These are phyloP conservation scores for Druceiella hillmani DNA, from an alignment of 2,888 invertebrate species.

Conservation along the genomic window DNA sequence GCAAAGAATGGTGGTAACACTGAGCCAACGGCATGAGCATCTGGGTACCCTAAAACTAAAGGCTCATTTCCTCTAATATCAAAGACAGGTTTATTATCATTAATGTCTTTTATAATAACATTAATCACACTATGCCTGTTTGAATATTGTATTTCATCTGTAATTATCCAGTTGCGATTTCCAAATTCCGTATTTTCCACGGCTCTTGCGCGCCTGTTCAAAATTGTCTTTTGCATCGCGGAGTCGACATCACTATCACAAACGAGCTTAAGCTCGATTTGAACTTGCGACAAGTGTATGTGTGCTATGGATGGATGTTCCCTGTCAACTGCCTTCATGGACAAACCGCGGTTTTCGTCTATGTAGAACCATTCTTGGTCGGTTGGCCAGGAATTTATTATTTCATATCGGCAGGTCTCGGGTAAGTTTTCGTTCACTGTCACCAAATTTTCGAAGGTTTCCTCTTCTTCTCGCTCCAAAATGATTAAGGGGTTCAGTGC, in stretches of 20 bases:
- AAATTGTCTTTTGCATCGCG: too few relatives aligned
- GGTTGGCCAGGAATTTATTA: slow-evolving; percentile 38
- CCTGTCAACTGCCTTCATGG: slow-evolving; percentile 38
- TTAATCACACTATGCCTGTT: too few relatives aligned
- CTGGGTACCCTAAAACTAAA: too few relatives aligned
- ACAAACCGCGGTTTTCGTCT: slow-evolving; percentile 34
- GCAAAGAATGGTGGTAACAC: too few relatives aligned
- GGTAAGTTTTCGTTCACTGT: slow-evolving; percentile 28
- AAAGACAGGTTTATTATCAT: too few relatives aligned
- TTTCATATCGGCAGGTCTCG: slow-evolving; percentile 33
- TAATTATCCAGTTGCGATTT: too few relatives aligned
- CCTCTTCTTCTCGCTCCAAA: slow-evolving; percentile 40
- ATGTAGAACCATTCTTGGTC: slow-evolving; percentile 41
- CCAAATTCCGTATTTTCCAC: too few relatives aligned
- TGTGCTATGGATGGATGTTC: slow-evolving; percentile 43
- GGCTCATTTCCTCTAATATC: too few relatives aligned
- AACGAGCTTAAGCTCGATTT: slow-evolving; percentile 38
- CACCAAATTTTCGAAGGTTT: slow-evolving; percentile 34
- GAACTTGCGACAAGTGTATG: slow-evolving; percentile 45
- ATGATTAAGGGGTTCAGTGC: slow-evolving; percentile 39
- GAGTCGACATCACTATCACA: slow-evolving; percentile 34
- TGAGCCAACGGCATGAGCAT: too few relatives aligned
- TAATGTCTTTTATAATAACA: too few relatives aligned
- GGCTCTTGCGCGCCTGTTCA: too few relatives aligned
- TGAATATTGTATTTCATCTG: too few relatives aligned